phyloP scores from a whole-genome alignment of 2,113 vertebrate species.

The Pseudorasbora parva region DNA sequence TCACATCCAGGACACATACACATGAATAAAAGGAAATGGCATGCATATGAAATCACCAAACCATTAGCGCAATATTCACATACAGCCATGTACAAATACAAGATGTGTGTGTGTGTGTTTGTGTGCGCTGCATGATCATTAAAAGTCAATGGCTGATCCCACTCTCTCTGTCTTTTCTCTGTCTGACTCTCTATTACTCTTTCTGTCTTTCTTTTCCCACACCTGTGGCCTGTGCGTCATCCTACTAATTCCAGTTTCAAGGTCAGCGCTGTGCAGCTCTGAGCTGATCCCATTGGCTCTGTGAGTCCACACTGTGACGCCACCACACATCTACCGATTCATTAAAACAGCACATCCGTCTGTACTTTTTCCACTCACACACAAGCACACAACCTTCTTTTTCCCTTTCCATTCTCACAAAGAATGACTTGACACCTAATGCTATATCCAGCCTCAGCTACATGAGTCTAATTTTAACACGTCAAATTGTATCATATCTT shows the following conservation, averaged over 20 bases:
- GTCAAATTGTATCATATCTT: not conserved
- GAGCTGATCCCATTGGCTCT: constrained; percentile 55
- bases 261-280: constrained; percentile 53
- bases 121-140: not conserved
- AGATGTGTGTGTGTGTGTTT: not conserved
- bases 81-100: constrained; percentile 7
- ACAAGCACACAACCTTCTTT: constrained; percentile 29
- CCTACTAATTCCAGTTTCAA: constrained; percentile 70
- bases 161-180: constrained; percentile 3
- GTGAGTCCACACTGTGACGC: constrained; percentile 70
- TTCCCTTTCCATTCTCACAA: constrained; percentile 9
- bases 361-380: constrained; percentile 38
- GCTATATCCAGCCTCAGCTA: constrained; percentile 3
- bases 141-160: constrained; percentile 1
- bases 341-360: constrained; percentile 66
- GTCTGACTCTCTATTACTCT: constrained; percentile 22
- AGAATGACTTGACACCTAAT: constrained; percentile 35
- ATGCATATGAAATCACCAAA: constrained; percentile 27
- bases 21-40: constrained; percentile 9
- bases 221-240: constrained; percentile 57
- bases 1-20: constrained; percentile 26
- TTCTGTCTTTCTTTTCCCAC: constrained; percentile 60
- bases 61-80: not conserved
- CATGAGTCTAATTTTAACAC: constrained; percentile 12
- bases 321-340: constrained; percentile 71